Conservation (phyloP, 2,888 invertebrate genomes). For the Molanna angustata region DNA sequence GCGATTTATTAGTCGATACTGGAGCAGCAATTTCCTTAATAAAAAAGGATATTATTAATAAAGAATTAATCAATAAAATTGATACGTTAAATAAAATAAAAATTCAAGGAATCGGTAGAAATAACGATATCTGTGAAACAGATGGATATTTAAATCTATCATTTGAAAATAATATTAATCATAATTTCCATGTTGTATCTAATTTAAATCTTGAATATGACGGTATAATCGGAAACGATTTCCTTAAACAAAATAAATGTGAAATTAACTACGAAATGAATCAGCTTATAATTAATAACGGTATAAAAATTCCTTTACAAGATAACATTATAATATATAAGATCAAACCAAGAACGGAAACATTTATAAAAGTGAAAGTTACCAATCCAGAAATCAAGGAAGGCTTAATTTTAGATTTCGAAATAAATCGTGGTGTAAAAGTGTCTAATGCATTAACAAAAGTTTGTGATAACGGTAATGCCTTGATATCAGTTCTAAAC, state of each 20-base stretch:
- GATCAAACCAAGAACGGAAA: background rate
- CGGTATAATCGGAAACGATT: background rate
- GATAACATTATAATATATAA: background rate
- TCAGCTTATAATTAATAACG: background rate
- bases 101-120: no score
- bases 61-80: no score
- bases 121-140: no score
- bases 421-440: background rate
- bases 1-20: no score
- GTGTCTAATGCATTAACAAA: background rate
- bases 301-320: background rate
- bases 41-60: no score
- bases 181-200: background rate
- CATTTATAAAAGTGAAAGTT: background rate
- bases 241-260: background rate
- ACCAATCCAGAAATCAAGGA: background rate
- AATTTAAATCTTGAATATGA: background rate
- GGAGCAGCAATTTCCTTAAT: no score
- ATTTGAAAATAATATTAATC: no score
- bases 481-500: background rate
- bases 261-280: background rate
- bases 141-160: no score
- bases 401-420: background rate
- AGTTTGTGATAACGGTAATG: background rate
- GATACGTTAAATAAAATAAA: no score